phyloP scores from a whole-genome alignment of 1,140 invertebrate species.

The Piezodorus guildinii region DNA sequence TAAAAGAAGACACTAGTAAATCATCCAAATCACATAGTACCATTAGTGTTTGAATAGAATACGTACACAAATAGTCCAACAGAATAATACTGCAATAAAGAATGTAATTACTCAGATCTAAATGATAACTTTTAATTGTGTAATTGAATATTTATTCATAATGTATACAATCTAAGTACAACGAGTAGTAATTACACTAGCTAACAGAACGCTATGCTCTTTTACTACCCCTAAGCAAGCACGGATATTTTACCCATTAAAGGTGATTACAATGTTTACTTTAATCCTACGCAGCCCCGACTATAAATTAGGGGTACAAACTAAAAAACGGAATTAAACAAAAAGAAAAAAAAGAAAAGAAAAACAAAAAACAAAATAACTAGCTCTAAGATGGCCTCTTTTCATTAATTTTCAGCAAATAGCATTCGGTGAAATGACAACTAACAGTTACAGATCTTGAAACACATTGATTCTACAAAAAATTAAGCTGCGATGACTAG shows the following conservation, averaged over 20 bases:
- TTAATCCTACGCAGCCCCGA: slow-evolving; percentile 10
- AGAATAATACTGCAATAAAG: slow-evolving; percentile 22
- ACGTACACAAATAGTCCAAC: slow-evolving; percentile 15
- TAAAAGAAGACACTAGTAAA: slow-evolving; percentile 13
- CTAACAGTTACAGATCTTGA: slow-evolving; percentile 9
- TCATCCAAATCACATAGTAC: slow-evolving; percentile 2
- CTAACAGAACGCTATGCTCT: slow-evolving; percentile 23
- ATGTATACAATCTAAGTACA: slow-evolving; percentile 14
- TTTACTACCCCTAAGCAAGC: slow-evolving; percentile 21
- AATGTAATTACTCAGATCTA: slow-evolving; percentile 22
- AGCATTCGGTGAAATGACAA: slow-evolving; percentile 11
- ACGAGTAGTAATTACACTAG: slow-evolving; percentile 21
- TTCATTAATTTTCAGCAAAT: slow-evolving; percentile 1
- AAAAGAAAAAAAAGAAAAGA: slow-evolving; percentile 8
- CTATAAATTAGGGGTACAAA: background rate
- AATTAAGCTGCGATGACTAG: slow-evolving; percentile 16
- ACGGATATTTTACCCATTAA: slow-evolving; percentile 2
- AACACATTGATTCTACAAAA: slow-evolving; percentile 6
- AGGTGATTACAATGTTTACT: background rate
- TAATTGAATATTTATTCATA: slow-evolving; percentile 1
- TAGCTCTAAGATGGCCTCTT: slow-evolving; percentile 18
- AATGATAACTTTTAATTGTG: slow-evolving; percentile 13
- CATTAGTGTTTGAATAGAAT: slow-evolving; percentile 13
- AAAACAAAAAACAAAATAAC: slow-evolving; percentile 9
- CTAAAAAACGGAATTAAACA: slow-evolving; percentile 7